A percentile compares a stretch with the other conserved stretches of the same genome.
phyloP scores from a whole-genome alignment of 2,797 vertebrate genomes.

The Pseudopleuronectes americanus region DNA sequence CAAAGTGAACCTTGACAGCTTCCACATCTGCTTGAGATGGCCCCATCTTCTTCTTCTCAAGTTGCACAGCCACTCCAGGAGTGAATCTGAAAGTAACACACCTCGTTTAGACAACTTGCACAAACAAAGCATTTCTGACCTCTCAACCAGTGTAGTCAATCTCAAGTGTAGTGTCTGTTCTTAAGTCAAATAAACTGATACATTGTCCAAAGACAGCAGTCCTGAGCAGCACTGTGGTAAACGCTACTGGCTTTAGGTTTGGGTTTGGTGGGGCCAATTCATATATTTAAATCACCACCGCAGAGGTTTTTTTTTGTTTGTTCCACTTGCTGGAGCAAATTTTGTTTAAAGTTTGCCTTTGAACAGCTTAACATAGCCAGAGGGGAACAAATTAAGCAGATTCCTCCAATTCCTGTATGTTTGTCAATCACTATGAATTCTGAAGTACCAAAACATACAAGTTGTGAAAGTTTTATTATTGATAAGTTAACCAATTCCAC shows the following conservation, averaged over 20 bases:
- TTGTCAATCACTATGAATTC: not conserved
- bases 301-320: not conserved
- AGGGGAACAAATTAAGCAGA: too few species aligned
- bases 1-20: constrained; percentile 91
- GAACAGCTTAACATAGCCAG: too few species aligned
- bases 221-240: constrained; percentile 87
- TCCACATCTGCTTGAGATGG: constrained; percentile 94
- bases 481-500: not conserved
- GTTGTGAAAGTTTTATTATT: not conserved
- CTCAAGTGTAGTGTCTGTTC: constrained; percentile 96
- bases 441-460: not conserved
- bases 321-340: too few species aligned
- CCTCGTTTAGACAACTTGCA: constrained; percentile 1
- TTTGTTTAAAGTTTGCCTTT: too few species aligned
- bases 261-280: not conserved
- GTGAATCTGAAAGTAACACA: constrained; percentile 83
- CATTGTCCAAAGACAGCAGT: constrained; percentile 83
- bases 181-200: constrained; percentile 90
- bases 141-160: constrained; percentile 89
- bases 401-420: too few species aligned
- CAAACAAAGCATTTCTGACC: constrained; percentile 80
- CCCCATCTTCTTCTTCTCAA: constrained; percentile 91
- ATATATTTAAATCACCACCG: not conserved
- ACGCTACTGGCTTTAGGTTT: constrained; percentile 11
- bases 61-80: constrained; percentile 89